Evolutionary conservation across 2,888 invertebrate genomes (phyloP).

Genomic region (Phania funesta): DNA sequence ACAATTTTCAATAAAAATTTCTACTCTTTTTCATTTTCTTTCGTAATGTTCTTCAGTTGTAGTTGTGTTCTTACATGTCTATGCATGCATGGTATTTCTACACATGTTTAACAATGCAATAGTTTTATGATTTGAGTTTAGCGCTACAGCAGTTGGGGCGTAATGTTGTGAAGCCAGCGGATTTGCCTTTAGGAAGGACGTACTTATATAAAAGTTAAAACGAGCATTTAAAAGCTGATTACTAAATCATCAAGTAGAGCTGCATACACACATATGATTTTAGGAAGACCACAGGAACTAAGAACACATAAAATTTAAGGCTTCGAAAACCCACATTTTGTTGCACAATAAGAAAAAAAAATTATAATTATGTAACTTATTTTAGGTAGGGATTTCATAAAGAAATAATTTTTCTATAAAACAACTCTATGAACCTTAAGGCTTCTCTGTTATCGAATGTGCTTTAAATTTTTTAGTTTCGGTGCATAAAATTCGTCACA

Average conservation of each 20-base stretch:
- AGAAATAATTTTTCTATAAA: too few relatives aligned
- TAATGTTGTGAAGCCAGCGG: background rate
- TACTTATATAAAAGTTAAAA: background rate
- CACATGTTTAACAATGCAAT: conserved; percentile 34
- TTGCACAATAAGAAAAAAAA: too few relatives aligned
- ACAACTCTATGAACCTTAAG: background rate
- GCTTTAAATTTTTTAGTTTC: background rate
- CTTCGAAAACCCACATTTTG: too few relatives aligned
- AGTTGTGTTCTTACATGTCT: conserved; percentile 41
- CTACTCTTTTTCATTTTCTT: background rate
- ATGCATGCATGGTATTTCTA: conserved; percentile 54
- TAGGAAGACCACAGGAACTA: too few relatives aligned
- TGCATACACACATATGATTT: too few relatives aligned
- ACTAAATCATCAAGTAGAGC: too few relatives aligned
- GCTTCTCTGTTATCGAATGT: too few relatives aligned
- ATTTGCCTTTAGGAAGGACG: background rate
- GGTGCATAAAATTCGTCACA: background rate
- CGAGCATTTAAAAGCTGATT: too few relatives aligned
- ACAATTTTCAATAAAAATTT: conserved; percentile 65
- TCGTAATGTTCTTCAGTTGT: background rate
- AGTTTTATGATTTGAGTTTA: conserved; percentile 20
- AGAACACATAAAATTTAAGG: too few relatives aligned
- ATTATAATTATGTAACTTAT: too few relatives aligned
- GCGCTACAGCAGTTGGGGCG: background rate
- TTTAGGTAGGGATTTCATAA: too few relatives aligned